These are phyloP conservation scores for Ibidorhyncha struthersii DNA, from an alignment of 2,113 vertebrate species.

Conservation along the genomic window DNA sequence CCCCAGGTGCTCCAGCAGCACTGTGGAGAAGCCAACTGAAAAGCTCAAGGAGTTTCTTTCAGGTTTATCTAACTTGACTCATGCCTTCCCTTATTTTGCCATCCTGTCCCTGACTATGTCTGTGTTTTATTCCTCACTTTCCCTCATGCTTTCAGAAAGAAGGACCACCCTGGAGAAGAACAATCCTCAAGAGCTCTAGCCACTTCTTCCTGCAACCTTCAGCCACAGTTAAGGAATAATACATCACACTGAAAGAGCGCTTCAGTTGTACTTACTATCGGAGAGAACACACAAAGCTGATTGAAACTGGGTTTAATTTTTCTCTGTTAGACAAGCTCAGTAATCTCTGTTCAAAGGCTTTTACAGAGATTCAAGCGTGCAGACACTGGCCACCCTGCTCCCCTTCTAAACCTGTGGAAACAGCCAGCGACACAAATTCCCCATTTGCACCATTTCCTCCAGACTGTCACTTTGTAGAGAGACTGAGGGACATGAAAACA, in stretches of 20 bases:
- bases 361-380: background rate
- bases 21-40: background rate
- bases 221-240: background rate
- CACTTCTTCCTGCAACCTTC: background rate
- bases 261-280: background rate
- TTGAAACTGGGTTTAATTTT: too few species aligned
- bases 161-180: background rate
- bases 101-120: background rate
- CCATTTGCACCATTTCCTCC: background rate
- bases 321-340: background rate
- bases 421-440: background rate
- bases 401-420: background rate
- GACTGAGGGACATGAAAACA: background rate
- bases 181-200: background rate
- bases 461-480: background rate
- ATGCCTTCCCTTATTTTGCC: background rate
- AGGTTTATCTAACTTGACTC: background rate
- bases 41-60: background rate
- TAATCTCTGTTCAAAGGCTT: background rate
- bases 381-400: background rate
- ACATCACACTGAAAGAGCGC: background rate
- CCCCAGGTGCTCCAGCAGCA: background rate
- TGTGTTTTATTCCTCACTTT: background rate
- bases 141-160: background rate
- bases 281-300: background rate